phyloP scores from a whole-genome alignment of 2,888 invertebrate genomes.

The Malthinus flaveolus region DNA sequence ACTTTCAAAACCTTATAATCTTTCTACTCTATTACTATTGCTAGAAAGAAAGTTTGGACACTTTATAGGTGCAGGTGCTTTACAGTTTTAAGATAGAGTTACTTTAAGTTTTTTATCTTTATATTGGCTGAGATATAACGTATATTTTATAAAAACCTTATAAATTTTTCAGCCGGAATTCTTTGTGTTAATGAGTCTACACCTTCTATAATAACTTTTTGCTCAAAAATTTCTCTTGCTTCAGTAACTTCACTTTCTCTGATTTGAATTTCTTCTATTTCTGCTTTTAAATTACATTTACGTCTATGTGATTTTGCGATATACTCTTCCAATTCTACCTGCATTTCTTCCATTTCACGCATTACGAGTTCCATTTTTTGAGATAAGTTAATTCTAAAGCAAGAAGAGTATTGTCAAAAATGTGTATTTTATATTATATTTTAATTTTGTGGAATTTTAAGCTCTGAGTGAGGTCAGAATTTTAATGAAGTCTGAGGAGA shows the following conservation, averaged over 20 bases:
- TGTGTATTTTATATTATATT: no score
- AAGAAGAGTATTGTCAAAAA: no score
- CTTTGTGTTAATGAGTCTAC: slow-evolving; percentile 63
- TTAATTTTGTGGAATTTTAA: no score
- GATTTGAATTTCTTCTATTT: slow-evolving; percentile 61
- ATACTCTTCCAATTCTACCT: slow-evolving; percentile 46
- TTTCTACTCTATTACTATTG: no score
- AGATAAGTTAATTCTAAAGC: slow-evolving; percentile 56
- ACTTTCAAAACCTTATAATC: no score
- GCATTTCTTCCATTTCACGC: slow-evolving; percentile 58
- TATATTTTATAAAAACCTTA: slow-evolving; percentile 40
- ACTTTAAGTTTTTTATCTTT: no score
- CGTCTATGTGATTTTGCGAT: slow-evolving; percentile 51
- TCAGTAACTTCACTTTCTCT: slow-evolving; percentile 58
- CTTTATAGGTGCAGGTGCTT: no score
- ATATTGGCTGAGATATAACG: no score
- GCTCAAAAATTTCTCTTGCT: slow-evolving; percentile 57
- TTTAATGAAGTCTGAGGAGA: no score
- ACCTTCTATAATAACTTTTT: slow-evolving; percentile 58
- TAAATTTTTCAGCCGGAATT: slow-evolving; percentile 64
- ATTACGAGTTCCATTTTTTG: slow-evolving; percentile 59
- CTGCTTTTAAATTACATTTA: slow-evolving; percentile 55
- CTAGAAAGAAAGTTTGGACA: no score
- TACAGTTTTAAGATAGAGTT: no score
- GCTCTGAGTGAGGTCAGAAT: no score